Evolutionary conservation across 2,797 vertebrate genomes (phyloP).

Genomic region (Myotis pilosus): DNA sequence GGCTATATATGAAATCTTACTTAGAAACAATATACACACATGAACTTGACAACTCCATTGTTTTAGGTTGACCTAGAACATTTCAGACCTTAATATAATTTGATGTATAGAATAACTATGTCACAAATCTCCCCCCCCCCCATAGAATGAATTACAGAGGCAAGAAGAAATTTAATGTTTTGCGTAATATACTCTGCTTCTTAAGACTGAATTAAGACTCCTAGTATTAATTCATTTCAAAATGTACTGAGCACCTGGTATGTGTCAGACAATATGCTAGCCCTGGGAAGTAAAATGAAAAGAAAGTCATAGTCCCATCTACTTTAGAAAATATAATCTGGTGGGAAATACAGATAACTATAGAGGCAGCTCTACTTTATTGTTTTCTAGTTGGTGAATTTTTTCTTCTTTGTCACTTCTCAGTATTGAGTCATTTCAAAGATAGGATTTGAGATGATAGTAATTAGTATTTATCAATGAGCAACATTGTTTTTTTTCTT

Average conservation of each 20-base stretch:
- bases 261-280: background rate
- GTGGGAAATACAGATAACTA: background rate
- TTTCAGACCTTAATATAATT: background rate
- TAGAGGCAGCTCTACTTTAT: background rate
- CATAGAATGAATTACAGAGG: background rate
- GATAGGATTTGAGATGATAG: conserved; percentile 16
- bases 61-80: background rate
- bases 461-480: conserved; percentile 21
- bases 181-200: background rate
- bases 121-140: background rate
- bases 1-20: background rate
- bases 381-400: background rate
- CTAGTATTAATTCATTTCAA: conserved; percentile 8
- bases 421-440: background rate
- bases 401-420: background rate
- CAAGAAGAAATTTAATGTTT: background rate
- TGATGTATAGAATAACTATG: background rate
- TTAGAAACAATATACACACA: background rate
- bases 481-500: background rate
- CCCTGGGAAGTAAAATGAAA: background rate
- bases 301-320: background rate
- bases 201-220: background rate
- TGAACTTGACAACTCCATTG: background rate
- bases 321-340: background rate
- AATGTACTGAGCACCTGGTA: background rate